These are phyloP conservation scores for Aegithalos caudatus DNA, from an alignment of 2,113 vertebrate species.

Conservation along the genomic window DNA sequence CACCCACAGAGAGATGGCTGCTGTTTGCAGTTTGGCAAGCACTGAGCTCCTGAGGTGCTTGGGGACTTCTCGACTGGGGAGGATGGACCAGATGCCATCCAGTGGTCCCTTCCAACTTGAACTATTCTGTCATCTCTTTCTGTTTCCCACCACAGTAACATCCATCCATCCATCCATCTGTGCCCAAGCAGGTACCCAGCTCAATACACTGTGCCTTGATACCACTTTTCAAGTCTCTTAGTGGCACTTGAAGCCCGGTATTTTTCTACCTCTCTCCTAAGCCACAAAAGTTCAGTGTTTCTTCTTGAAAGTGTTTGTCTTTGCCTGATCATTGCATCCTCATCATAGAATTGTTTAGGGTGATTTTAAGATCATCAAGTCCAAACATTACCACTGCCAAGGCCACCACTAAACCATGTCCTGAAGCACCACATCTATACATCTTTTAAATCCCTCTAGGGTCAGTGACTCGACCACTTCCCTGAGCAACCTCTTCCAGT, in stretches of 20 bases:
- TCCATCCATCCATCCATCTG: background rate
- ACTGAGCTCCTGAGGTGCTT: background rate
- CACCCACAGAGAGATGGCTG: background rate
- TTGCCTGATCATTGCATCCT: background rate
- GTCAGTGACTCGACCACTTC: background rate
- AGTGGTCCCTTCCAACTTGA: background rate
- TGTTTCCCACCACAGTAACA: background rate
- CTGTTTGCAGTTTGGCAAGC: background rate
- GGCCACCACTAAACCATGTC: background rate
- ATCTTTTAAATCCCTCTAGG: background rate
- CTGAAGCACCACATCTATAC: background rate
- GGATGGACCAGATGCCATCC: background rate
- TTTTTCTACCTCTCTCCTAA: background rate
- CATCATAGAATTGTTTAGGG: background rate
- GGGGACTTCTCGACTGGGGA: background rate
- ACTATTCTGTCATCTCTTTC: background rate
- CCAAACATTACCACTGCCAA: background rate
- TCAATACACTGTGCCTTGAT: background rate
- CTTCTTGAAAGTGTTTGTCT: background rate
- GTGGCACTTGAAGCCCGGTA: background rate
- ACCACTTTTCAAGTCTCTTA: background rate
- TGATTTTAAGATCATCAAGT: background rate
- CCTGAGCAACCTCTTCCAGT: background rate
- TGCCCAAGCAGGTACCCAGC: background rate
- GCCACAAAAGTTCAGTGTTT: background rate